Base-by-base conservation (phyloP, 2,113 vertebrate genomes). In the Empidonax traillii region DNA sequence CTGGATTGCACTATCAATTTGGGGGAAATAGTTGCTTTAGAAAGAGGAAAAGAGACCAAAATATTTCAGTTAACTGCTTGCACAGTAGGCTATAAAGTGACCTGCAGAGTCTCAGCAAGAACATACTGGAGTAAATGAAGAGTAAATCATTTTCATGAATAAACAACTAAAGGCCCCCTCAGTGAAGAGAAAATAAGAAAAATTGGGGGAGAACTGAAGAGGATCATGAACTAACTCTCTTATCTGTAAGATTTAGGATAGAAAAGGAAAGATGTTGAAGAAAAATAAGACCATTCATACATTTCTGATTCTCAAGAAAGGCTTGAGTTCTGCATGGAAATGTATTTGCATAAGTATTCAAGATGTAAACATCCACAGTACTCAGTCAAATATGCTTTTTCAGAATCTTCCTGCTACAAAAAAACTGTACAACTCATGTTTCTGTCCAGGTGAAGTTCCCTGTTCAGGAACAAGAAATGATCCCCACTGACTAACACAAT, bases 21-120 rank as follows among this genome's bases (percentile, higher is more conserved):
- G 46, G 53, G 88, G 62, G 78, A 96, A 97, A 96, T 31, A 68
- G 66, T 72, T 96, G 94, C 84, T 96, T 96, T 88, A 95, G 39
- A 82, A 90, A 78, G 52, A 92, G 55, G 88, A 51, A 84, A 68
- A 79, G 37, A 49, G 49, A 47, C 76, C 62, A 66, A 91, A 77
- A 69, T 81, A 95, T 93, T 90, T 96, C 87, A 88, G 68, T 92
- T 97, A 91, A 91, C 63, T 79, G 37, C 49, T 94, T 67, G 23
- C 87, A 76, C 85, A 59, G 7, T 15, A 84, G 90, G 82, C 69
- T 68, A 23, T 58, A 67, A 85, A 56, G 67, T 78, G 82, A 44
- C 90, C 67, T 37, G 41, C 80, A 43, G 76, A 75, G 69, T 39
- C 55, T 94, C 66, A 88, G 58, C 49, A 96, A 94, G 77, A 93